These are phyloP conservation scores for Periophthalmus modestus DNA, from an alignment of 2,113 vertebrate genomes.

Conservation along the genomic window DNA sequence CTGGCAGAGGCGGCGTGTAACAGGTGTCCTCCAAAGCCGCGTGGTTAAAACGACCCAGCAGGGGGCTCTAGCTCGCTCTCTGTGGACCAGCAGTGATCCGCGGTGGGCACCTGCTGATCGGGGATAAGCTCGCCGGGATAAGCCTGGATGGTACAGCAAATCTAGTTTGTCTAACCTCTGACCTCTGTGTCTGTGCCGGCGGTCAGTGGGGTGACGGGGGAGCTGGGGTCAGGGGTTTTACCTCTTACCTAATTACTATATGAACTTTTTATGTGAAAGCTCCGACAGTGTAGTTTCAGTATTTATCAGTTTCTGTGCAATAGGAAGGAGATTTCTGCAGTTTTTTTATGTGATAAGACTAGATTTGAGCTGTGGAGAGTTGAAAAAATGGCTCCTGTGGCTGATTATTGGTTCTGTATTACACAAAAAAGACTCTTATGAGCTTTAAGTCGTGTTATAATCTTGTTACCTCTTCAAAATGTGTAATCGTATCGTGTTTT, in stretches of 20 bases:
- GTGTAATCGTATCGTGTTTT: background rate
- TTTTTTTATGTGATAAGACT: too few relatives aligned
- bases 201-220: conserved; percentile 55
- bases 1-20: conserved; percentile 5
- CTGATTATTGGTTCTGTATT: too few relatives aligned
- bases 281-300: too few relatives aligned
- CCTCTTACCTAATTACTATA: too few relatives aligned
- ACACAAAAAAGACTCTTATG: too few relatives aligned
- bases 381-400: too few relatives aligned
- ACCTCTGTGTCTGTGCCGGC: conserved; percentile 20
- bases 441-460: too few relatives aligned
- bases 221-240: conserved; percentile 51
- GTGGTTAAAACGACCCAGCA: conserved; percentile 37
- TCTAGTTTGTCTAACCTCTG: conserved; percentile 43
- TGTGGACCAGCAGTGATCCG: conserved; percentile 51
- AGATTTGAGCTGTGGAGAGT: too few relatives aligned
- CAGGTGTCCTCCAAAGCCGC: conserved; percentile 22
- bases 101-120: conserved; percentile 69
- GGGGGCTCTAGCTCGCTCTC: conserved; percentile 46
- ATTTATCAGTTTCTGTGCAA: too few relatives aligned
- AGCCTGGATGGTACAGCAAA: conserved; percentile 60
- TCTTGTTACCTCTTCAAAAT: too few relatives aligned
- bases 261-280: too few relatives aligned
- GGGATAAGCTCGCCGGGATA: conserved; percentile 67
- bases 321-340: too few relatives aligned